Conservation (phyloP, 2,113 vertebrate genomes). For the Brachyhypopomus gauderio region DNA sequence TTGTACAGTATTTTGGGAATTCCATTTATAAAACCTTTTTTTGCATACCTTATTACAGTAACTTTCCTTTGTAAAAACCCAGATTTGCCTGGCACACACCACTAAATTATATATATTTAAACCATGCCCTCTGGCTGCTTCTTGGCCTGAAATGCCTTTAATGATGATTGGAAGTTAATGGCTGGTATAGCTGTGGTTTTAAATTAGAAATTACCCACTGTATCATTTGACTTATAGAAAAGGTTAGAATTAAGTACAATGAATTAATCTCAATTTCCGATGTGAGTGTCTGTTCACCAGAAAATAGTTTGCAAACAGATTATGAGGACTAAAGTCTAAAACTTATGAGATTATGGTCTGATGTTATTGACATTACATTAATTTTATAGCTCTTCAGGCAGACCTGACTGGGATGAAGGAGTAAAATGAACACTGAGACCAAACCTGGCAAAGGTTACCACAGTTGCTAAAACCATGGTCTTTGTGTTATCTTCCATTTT, state of each 20-base stretch:
- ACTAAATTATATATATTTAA: conserved; percentile 75
- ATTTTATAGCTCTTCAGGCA: conserved; percentile 11
- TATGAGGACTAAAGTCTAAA: conserved; percentile 6
- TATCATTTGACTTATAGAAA: conserved; percentile 68
- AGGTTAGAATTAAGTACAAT: conserved; percentile 74
- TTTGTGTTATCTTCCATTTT: conserved; percentile 38
- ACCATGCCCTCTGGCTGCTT: conserved; percentile 68
- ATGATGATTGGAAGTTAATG: conserved; percentile 71
- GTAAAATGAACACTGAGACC: too few relatives aligned
- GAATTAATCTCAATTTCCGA: conserved; percentile 70
- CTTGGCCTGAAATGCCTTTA: conserved; percentile 73
- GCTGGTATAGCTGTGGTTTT: conserved; percentile 68
- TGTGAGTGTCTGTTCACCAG: conserved; percentile 45
- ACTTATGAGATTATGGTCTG: conserved; percentile 15
- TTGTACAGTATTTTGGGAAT: neutral
- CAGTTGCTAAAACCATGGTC: conserved; percentile 36
- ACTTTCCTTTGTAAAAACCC: conserved; percentile 66
- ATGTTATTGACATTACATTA: conserved; percentile 25
- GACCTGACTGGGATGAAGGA: neutral
- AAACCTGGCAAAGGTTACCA: conserved; percentile 4
- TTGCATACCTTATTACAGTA: conserved; percentile 47
- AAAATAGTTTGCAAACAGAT: conserved; percentile 36
- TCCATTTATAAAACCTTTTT: conserved; percentile 6
- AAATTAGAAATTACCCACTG: conserved; percentile 72
- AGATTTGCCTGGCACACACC: conserved; percentile 70